phyloP scores from a whole-genome alignment of 2,797 vertebrate species.

The Iguana delicatissima region DNA sequence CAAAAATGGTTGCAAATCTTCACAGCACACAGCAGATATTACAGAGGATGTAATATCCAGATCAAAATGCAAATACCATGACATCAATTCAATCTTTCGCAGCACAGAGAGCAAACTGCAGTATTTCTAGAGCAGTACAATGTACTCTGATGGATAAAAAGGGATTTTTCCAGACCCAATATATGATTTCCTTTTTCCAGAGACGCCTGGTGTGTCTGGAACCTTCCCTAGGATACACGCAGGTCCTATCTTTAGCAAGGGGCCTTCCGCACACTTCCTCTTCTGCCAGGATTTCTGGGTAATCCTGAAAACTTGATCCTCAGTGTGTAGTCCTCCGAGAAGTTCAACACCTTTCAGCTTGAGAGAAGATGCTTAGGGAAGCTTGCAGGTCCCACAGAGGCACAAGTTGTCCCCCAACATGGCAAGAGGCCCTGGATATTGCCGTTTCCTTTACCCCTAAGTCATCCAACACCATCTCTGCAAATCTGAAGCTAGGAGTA shows the following conservation, averaged over 20 bases:
- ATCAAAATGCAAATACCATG: not conserved
- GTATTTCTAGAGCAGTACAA: not conserved
- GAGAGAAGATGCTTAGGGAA: not conserved
- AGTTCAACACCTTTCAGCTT: not conserved
- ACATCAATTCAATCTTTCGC: not conserved
- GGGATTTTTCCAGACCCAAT: not conserved
- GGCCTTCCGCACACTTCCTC: not conserved
- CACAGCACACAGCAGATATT: not conserved
- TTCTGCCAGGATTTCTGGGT: not conserved
- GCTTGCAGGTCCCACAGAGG: not conserved
- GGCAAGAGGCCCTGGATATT: not conserved
- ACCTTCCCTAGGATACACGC: not conserved
- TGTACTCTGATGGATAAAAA: not conserved
- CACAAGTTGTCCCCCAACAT: not conserved
- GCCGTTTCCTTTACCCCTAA: not conserved
- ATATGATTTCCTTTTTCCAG: not conserved
- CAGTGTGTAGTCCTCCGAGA: not conserved
- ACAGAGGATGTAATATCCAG: no score
- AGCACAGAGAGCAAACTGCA: no score
- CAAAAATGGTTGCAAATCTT: not conserved
- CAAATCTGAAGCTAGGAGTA: not conserved
- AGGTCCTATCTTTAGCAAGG: not conserved
- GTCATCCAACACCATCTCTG: not conserved
- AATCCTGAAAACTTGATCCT: not conserved
- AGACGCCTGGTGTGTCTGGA: not conserved